Evolutionary conservation across 2,888 invertebrate genomes (phyloP), one percentile per base, ranked within the genome.

Genomic region (Ernsta delagoae): DNA sequence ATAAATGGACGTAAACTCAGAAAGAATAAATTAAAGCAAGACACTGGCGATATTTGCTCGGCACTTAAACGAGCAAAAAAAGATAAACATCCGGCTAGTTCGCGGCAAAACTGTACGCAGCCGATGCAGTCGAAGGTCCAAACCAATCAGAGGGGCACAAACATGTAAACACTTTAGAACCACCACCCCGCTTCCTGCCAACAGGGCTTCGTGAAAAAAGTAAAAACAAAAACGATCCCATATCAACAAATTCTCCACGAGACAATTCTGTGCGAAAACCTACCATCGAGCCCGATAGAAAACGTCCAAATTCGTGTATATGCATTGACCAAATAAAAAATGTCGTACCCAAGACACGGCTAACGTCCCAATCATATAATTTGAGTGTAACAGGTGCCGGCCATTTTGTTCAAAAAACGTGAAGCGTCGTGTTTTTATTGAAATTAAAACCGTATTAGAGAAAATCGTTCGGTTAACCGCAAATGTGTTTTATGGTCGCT

Each of bases 401-500:
- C 77, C 75, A 75, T 78, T 78, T 77, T 72, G 71, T 73, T 75
- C 50, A 50, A 56, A 76, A 83, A 81, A 81, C 76, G 74, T 71
- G 67, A 74, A 60, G 9, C 61, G 62, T 71, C 71, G 70, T 77
- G 77, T 83, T 86, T 84, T 85, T 83, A 83, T 82, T 83, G 76
- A 83, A 88, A 88, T 87, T 88, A 87, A 88, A 89, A 83, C 78
- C 71, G 80, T 87, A 88, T 89, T 87, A 88, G 82, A 86, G 83
- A 81, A 83, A 85, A 87, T 86, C 77, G 81, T 82, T 81, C 74
- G 85, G 85, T 82, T 80, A 81, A 86, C 90, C 89, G 79, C 89
- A 85, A 87, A 84, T 81, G 79, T 77, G 73, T 81, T 84, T 82
- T 81, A 81, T 78, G 75, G 76, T 72, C 73, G 76, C 60, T 41